Conservation (phyloP, 2,797 vertebrate species). For the Mustela erminea region DNA sequence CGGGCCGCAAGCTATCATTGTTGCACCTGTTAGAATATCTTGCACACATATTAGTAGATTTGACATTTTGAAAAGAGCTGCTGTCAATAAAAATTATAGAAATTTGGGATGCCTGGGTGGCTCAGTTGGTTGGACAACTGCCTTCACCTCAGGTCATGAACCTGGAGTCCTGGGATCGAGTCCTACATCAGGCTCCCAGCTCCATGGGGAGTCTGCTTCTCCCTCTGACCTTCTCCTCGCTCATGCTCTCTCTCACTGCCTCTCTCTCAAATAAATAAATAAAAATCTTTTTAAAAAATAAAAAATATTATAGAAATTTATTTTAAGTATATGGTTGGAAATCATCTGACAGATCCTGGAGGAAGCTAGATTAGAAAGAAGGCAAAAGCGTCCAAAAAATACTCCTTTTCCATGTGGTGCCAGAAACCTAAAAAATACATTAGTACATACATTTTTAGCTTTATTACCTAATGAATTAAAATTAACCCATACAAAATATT, state of each 20-base stretch:
- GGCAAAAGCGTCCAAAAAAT: not conserved
- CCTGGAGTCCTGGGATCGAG: no score
- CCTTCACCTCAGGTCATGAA: no score
- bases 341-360: not conserved
- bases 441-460: not conserved
- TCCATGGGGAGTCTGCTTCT: no score
- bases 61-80: constrained; percentile 70
- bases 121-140: no score
- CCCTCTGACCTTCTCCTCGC: no score
- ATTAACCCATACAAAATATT: not conserved
- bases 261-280: no score
- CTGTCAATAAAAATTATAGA: constrained; percentile 64
- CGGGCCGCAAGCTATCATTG: not conserved
- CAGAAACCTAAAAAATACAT: not conserved
- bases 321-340: constrained; percentile 53
- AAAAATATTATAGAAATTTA: constrained; percentile 19
- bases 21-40: constrained; percentile 63
- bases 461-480: constrained; percentile 21
- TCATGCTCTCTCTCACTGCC: no score
- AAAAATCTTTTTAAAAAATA: no score
- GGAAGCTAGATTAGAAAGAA: not conserved
- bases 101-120: not conserved
- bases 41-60: constrained; percentile 42
- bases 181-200: no score
- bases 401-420: not conserved